phyloP scores from a whole-genome alignment of 2,113 vertebrate genomes.

The Hypocryptadius cinnamomeus region DNA sequence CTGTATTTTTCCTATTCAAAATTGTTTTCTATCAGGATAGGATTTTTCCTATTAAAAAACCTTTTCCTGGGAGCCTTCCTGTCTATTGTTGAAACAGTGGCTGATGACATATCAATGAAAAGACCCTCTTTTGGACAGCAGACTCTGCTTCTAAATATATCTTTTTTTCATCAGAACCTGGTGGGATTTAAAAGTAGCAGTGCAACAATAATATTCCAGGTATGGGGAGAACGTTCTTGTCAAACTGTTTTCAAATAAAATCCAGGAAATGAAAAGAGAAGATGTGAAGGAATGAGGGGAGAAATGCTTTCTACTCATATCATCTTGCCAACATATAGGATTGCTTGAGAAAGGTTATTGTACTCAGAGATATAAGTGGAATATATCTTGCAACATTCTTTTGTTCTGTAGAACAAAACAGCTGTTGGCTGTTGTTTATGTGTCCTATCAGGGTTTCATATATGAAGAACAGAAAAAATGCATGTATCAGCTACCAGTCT shows the following conservation, averaged over 20 bases:
- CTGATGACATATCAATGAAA: not conserved
- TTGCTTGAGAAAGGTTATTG: not conserved
- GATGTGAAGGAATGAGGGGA: not conserved
- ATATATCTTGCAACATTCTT: not conserved
- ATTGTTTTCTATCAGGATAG: not conserved
- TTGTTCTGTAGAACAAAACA: not conserved
- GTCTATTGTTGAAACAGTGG: not conserved
- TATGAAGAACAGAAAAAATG: not conserved
- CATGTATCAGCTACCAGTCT: not conserved
- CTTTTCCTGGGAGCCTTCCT: not conserved
- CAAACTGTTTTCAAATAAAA: not conserved
- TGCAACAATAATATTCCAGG: not conserved
- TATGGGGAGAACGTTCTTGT: not conserved
- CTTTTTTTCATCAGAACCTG: not conserved
- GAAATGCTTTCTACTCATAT: not conserved
- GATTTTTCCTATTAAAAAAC: not conserved
- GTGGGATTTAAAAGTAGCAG: not conserved
- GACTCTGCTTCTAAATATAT: not conserved
- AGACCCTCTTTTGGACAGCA: not conserved
- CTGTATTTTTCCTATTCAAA: not conserved
- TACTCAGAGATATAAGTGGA: not conserved
- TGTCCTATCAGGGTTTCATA: not conserved
- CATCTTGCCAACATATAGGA: not conserved
- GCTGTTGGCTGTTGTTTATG: not conserved
- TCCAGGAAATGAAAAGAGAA: not conserved